Conservation (phyloP, 1,140 invertebrate species). For the Pseudomyrmex concolor region DNA sequence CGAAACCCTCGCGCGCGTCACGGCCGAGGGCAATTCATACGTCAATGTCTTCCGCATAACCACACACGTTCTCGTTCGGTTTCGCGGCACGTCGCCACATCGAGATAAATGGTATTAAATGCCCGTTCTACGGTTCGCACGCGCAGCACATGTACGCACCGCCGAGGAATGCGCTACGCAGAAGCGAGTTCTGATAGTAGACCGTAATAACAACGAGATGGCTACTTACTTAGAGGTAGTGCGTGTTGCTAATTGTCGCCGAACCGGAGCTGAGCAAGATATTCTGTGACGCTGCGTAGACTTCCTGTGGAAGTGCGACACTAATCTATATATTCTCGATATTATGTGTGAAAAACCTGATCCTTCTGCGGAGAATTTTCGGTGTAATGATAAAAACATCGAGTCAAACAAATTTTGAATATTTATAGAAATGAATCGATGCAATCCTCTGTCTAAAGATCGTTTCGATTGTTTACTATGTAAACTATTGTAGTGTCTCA, state of each 20-base stretch:
- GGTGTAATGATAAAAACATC: no score
- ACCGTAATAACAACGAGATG: conserved; percentile 26
- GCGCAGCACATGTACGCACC: background rate
- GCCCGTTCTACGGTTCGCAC: background rate
- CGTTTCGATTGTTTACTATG: no score
- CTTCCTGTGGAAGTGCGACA: background rate
- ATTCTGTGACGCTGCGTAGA: background rate
- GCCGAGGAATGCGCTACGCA: conserved; percentile 25
- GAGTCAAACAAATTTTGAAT: no score
- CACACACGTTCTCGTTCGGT: conserved; percentile 30
- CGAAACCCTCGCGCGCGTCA: background rate
- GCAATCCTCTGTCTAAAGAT: no score
- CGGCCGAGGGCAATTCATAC: conserved; percentile 27
- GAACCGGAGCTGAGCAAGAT: conserved; percentile 29
- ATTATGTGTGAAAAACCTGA: no score
- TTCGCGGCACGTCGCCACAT: background rate
- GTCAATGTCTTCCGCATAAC: conserved; percentile 53
- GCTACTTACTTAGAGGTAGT: background rate
- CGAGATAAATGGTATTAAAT: conserved; percentile 45
- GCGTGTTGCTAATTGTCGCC: conserved; percentile 18
- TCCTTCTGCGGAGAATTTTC: no score
- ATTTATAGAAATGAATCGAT: no score
- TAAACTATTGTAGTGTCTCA: no score
- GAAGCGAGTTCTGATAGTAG: conserved; percentile 21
- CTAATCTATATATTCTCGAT: no score